Conservation (phyloP, 23 tunicate species). For the Halocynthia roretzi region DNA sequence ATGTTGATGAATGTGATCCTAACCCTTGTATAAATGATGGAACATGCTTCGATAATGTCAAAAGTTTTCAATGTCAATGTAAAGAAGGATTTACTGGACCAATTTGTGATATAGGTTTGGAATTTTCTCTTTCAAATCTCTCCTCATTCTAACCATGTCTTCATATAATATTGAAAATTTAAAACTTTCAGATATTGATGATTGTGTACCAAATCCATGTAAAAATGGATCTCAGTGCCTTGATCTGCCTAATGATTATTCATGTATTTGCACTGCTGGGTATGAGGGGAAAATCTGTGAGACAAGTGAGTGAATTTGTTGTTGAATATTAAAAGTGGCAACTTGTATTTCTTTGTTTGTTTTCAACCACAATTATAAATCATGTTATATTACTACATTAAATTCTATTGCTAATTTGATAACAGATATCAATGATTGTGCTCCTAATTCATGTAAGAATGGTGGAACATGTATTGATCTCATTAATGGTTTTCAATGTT, state of each 20-base stretch:
- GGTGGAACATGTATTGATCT: constrained; percentile 43
- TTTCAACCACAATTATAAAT: too few species aligned
- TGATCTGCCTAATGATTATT: neutral
- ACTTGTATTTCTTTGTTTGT: neutral
- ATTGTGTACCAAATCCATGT: constrained; percentile 7
- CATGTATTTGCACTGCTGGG: constrained; percentile 24
- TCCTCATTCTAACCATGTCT: too few species aligned
- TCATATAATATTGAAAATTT: neutral
- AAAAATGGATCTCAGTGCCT: neutral
- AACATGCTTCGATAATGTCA: neutral
- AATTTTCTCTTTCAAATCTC: neutral
- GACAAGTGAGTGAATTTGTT: neutral
- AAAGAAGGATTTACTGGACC: constrained; percentile 1
- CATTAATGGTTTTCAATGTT: constrained; percentile 42
- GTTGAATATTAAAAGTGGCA: neutral
- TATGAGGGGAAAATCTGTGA: constrained; percentile 12
- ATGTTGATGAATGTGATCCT: constrained; percentile 57
- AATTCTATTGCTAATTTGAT: too few species aligned
- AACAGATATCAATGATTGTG: constrained; percentile 30
- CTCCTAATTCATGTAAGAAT: constrained; percentile 59
- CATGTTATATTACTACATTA: too few species aligned
- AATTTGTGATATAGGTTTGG: neutral
- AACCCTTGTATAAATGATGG: constrained; percentile 1
- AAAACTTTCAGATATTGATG: neutral
- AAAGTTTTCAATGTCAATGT: constrained; percentile 1